These are phyloP conservation scores for Lamproptera curius DNA, from an alignment of 2,888 invertebrate genomes.

Conservation along the genomic window DNA sequence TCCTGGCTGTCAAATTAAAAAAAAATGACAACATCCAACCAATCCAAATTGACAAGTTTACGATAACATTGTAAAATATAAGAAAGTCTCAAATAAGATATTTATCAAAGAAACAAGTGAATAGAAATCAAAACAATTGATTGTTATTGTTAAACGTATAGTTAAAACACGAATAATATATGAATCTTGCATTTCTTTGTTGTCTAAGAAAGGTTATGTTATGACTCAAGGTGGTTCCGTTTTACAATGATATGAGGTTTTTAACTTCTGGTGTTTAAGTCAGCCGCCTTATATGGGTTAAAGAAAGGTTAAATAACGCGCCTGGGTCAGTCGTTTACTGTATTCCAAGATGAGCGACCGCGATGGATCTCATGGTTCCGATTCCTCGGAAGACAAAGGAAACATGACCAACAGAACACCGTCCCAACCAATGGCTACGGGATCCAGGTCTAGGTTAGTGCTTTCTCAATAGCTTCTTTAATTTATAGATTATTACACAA, in stretches of 20 bases:
- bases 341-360: slow-evolving; percentile 57
- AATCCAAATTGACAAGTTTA: slow-evolving; percentile 67
- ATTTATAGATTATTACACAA: too few relatives aligned
- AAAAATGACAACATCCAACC: slow-evolving; percentile 33
- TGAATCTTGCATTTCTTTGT: slow-evolving; percentile 33
- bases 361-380: slow-evolving; percentile 51
- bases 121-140: slow-evolving; percentile 5
- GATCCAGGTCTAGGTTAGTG: slow-evolving; percentile 45
- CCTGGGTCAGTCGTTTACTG: slow-evolving; percentile 40
- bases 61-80: slow-evolving; percentile 45
- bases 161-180: slow-evolving; percentile 15
- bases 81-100: too few relatives aligned
- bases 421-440: slow-evolving; percentile 55
- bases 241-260: slow-evolving; percentile 50
- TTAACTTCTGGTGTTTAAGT: slow-evolving; percentile 42
- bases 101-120: slow-evolving; percentile 21
- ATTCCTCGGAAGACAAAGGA: slow-evolving; percentile 44
- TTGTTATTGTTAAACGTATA: slow-evolving; percentile 12
- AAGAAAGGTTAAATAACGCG: slow-evolving; percentile 36
- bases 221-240: slow-evolving; percentile 50
- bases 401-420: slow-evolving; percentile 39
- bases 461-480: too few relatives aligned
- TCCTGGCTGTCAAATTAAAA: too few relatives aligned
- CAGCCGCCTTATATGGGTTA: slow-evolving; percentile 57
- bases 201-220: slow-evolving; percentile 55